Conservation (phyloP, 2,888 invertebrate genomes). For the Drosophila pullipes region DNA sequence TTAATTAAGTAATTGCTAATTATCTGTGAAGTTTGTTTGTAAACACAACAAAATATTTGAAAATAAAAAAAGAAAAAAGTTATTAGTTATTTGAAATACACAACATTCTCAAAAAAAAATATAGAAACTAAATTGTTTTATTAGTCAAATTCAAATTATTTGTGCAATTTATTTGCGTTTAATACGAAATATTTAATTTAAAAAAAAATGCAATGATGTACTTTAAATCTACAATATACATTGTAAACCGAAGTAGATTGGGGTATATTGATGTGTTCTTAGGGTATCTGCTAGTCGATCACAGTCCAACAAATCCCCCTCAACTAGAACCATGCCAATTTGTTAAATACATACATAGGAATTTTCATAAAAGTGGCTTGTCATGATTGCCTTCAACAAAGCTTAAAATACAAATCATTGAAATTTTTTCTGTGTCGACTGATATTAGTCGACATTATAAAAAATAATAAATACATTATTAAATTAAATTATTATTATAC, state of each 20-base stretch:
- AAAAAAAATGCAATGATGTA: not conserved
- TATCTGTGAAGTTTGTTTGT: not conserved
- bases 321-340: not conserved
- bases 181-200: not conserved
- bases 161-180: not conserved
- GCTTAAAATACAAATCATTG: not conserved
- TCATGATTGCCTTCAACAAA: not conserved
- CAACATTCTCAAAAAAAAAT: not conserved
- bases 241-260: not conserved
- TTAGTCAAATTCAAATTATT: not conserved
- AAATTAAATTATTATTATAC: too few species aligned
- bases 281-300: not conserved
- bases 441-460: not conserved
- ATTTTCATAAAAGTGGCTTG: not conserved
- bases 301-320: not conserved
- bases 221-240: not conserved
- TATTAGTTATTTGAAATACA: not conserved
- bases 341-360: not conserved
- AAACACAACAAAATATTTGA: not conserved
- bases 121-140: not conserved
- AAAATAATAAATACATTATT: not conserved
- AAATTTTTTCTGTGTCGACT: not conserved
- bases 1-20: not conserved
- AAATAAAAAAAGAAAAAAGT: not conserved
- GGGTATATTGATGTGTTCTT: not conserved